Evolutionary conservation across 2,888 invertebrate species (phyloP), one percentile per base, ranked within the genome.

Genomic region (Leuctra nigra): DNA sequence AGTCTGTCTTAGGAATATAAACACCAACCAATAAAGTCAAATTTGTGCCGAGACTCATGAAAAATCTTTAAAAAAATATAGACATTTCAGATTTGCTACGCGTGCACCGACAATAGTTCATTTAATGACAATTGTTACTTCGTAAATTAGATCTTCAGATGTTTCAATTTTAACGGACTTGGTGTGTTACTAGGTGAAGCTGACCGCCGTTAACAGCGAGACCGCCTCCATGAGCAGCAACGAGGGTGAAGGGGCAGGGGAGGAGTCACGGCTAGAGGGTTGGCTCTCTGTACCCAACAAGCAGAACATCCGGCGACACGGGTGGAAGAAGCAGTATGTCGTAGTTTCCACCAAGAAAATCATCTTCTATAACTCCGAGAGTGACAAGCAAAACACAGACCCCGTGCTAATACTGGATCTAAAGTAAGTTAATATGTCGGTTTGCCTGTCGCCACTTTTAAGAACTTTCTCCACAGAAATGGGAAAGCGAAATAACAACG

Each of bases 251-350:
- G n/a, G n/a, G n/a, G 68, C 67, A 41, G 69, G 67, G 52, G 85
- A 82, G 59, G 88, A 82, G 53, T 67, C 68, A 38, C 68, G 81
- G 60, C 83, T 97, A 66, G 97, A 97, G 73, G 97, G 97, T 57
- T 97, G 95, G 94, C 81, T 98, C 59, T 91, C 92, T 54, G 86
- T 96, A 66, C 97, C 97, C 55, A 91, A 89, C 70, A 94, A 93
- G 69, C 93, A 94, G 73, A 97, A 97, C 72, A 93, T 95, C 64
- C 84, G 91, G 63, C 81, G 93, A 60, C 94, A 95, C 72, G 96
- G 96, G 52, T 98, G 97, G 97, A 91, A 89, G 74, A 91, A 91
- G 68, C 95, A 96, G 72, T 97, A 91, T 72, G 95, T 97, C 44
- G 95, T 97, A 44, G 96, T 97, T 48, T 94, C 95, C 48, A 95